phyloP scores from a whole-genome alignment of 2,113 vertebrate species.

The Nibea albiflora region DNA sequence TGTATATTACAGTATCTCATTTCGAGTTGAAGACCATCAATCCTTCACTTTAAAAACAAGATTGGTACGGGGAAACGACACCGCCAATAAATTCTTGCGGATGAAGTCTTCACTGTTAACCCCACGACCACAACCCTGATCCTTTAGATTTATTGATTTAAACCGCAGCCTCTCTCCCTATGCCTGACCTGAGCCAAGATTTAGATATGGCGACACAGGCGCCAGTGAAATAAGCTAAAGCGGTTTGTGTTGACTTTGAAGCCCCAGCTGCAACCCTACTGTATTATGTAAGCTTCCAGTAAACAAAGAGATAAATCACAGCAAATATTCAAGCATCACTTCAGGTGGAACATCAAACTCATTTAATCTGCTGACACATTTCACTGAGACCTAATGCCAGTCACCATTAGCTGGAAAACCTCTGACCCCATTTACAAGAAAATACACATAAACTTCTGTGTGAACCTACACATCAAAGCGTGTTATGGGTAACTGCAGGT shows the following conservation, averaged over 20 bases:
- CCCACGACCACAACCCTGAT: neutral
- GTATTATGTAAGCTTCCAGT: conserved; percentile 5
- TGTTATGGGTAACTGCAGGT: neutral
- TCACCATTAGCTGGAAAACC: conserved; percentile 1
- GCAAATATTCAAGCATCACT: neutral
- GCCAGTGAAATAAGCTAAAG: conserved; percentile 39
- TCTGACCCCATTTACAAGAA: neutral
- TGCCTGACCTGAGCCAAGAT: conserved; percentile 31
- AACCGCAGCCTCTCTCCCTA: conserved; percentile 18
- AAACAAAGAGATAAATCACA: conserved; percentile 33
- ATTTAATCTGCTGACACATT: neutral
- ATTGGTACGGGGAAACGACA: neutral
- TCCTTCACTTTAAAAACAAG: conserved; percentile 20
- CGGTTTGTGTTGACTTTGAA: conserved; percentile 44
- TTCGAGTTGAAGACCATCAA: neutral
- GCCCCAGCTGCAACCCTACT: neutral
- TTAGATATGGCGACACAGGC: conserved; percentile 18
- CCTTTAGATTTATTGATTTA: conserved; percentile 34
- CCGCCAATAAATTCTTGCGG: conserved; percentile 3
- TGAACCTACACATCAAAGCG: neutral
- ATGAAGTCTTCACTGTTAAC: conserved; percentile 18
- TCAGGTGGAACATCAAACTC: neutral
- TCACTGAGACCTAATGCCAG: neutral
- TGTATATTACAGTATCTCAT: conserved; percentile 25
- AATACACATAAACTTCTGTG: neutral